Evolutionary conservation across 2,797 vertebrate species (phyloP).

Genomic region (Chloroceryle amazona): DNA sequence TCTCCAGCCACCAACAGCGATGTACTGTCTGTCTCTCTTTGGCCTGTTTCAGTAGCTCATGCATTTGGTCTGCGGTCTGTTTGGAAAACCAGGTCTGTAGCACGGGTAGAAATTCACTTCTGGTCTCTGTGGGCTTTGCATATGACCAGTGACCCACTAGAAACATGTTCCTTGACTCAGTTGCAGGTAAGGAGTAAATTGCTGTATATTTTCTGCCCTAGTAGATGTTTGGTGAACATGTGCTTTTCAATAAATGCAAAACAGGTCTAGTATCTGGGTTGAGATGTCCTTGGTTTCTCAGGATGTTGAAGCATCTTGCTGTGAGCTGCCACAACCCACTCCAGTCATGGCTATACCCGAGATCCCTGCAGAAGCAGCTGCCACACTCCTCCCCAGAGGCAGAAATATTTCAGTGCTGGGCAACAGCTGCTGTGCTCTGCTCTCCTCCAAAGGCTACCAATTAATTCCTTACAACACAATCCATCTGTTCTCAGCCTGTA

Average conservation of each 20-base stretch:
- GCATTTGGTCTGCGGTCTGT: not conserved
- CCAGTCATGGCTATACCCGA: fast-evolving
- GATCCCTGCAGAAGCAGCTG: not conserved
- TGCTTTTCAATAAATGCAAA: not conserved
- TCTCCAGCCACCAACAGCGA: fast-evolving
- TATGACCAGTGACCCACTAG: fast-evolving
- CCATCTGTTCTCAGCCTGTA: not conserved
- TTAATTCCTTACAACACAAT: not conserved
- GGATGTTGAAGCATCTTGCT: not conserved
- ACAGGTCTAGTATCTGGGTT: not conserved
- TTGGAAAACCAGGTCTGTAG: not conserved
- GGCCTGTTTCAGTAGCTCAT: not conserved
- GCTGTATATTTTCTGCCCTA: not conserved
- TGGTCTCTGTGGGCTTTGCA: not conserved
- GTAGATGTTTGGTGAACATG: not conserved
- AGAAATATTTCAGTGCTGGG: not conserved
- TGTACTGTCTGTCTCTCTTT: not conserved
- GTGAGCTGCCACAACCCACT: not conserved
- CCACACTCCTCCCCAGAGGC: not conserved
- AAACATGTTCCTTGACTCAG: not conserved
- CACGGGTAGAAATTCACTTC: not conserved
- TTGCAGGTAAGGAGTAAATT: not conserved
- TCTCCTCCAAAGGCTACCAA: not conserved
- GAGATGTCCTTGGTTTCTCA: not conserved
- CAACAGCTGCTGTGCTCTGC: not conserved